phyloP scores from a whole-genome alignment of 2,797 vertebrate species.

The Chiroxiphia lanceolata region DNA sequence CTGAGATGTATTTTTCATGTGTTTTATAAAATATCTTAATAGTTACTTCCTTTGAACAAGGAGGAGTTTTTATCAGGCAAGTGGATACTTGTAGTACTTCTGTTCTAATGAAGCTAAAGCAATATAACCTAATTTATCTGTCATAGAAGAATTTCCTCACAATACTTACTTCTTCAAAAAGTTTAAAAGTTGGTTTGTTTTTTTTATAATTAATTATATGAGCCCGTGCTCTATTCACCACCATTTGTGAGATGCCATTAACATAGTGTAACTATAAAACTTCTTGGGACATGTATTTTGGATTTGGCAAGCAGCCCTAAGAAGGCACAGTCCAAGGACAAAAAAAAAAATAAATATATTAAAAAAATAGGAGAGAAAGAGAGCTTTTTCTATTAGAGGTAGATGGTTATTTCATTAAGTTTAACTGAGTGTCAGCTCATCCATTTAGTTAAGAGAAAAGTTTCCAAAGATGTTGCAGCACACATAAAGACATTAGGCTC shows the following conservation, averaged over 20 bases:
- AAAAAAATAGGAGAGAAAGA: too few species aligned
- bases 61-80: not conserved
- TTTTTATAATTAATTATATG: not conserved
- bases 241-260: not conserved
- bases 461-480: not conserved
- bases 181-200: not conserved
- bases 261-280: not conserved
- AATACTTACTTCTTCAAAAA: not conserved
- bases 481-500: not conserved
- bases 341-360: too few species aligned
- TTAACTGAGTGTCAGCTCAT: not conserved
- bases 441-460: not conserved
- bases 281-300: not conserved
- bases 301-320: not conserved
- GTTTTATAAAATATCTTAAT: slow-evolving; percentile 26
- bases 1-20: not conserved
- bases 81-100: not conserved
- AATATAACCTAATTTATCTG: not conserved
- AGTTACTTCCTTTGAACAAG: slow-evolving; percentile 9
- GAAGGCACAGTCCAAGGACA: not conserved
- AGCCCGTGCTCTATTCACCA: not conserved
- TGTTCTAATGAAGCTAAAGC: not conserved
- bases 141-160: not conserved
- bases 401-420: not conserved
- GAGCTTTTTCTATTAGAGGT: not conserved